These are phyloP conservation scores for Nephila pilipes DNA, from an alignment of 1,140 invertebrate species.

Conservation along the genomic window DNA sequence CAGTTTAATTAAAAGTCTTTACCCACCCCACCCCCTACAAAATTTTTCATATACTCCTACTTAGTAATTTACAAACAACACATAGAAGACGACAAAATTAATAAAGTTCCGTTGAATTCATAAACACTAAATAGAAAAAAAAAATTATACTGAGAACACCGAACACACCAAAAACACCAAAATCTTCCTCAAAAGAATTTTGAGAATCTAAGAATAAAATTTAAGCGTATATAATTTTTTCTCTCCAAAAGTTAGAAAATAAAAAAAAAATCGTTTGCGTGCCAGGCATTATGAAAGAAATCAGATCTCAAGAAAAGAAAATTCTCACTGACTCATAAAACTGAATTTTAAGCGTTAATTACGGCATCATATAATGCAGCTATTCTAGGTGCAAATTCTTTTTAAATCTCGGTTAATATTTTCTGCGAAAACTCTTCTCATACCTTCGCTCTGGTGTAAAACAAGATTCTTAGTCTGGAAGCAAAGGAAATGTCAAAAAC, in stretches of 20 bases:
- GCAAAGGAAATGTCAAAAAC: not conserved
- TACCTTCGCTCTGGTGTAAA: not conserved
- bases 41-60: too few species aligned
- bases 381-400: not conserved
- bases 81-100: not conserved
- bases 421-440: not conserved
- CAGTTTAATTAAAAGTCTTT: too few species aligned
- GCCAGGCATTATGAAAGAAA: not conserved
- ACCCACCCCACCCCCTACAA: too few species aligned
- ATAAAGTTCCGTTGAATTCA: not conserved
- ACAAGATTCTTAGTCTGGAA: not conserved
- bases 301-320: not conserved
- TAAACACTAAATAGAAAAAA: not conserved
- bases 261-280: conserved; percentile 6
- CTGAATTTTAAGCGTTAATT: not conserved
- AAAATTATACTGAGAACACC: too few species aligned
- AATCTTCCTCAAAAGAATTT: not conserved
- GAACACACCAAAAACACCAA: not conserved
- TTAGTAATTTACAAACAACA: not conserved
- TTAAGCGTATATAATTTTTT: not conserved
- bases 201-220: conserved; percentile 23
- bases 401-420: conserved; percentile 4
- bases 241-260: not conserved
- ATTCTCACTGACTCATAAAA: not conserved
- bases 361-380: not conserved